Base-by-base conservation (phyloP, 2,888 invertebrate genomes). In the Eristalis tenax region DNA sequence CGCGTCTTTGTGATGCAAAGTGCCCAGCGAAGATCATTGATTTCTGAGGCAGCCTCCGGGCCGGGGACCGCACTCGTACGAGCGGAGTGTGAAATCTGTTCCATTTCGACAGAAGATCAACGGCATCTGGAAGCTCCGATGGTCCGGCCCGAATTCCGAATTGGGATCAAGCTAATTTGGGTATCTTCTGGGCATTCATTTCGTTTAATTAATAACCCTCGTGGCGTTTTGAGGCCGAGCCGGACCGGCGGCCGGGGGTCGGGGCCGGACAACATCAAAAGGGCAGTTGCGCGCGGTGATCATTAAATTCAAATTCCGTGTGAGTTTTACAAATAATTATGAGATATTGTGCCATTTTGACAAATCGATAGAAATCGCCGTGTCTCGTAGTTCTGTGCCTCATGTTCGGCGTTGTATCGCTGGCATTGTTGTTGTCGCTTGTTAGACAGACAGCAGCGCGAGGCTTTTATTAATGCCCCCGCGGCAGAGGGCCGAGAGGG, bases 361-460 rank as follows among this genome's bases (percentile, higher is more conserved):
- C 82, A 82, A 82, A 82, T 82, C 82, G 82, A 76, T 82, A 76
- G 76, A 75, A 76, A 76, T 76, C 82, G 71, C 66, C 75, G 75
- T 81, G 23, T 71, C 75, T 38, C 38, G 38, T 35, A 11, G 38
- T 38, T 13, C 13, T 13, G 13, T 38, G 38, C 13, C 13, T 11
- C 35, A 11, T 10, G 35, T 11, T 11, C 35, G 35, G 6, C 32
- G 32, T 1, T 32, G 10, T 10, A 43, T 4, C n/a, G 43, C 43
- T 43, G 43, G 15, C 43, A 15, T 64, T 70, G 59, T 15, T 59
- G 59, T 3, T 59, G 59, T 59, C 59, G 59, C 26, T 59, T 59
- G 13, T 8, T 23, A 26, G 59, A 26, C 26, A 15, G 13, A 23
- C 22, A 57, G 57, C 23, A 23, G 57, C 22, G 57, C 22, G 23